These are phyloP conservation scores for Mycetomoellerius zeteki DNA, from an alignment of 1,140 invertebrate species.

Conservation along the genomic window DNA sequence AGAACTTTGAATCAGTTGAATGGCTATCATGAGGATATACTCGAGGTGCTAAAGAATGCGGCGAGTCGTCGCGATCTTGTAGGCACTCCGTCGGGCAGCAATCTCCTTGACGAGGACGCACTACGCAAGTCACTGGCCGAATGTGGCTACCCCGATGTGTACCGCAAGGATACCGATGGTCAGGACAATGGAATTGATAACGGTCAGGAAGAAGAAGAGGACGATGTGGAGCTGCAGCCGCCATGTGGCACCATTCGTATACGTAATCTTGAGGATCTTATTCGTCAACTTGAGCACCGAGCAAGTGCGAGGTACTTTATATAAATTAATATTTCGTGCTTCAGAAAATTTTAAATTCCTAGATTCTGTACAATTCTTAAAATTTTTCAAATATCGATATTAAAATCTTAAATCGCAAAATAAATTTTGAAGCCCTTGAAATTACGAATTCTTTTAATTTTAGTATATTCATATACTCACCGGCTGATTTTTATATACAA, in stretches of 20 bases:
- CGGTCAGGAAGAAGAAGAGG: slow-evolving; percentile 89
- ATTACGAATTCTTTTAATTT: slow-evolving; percentile 2
- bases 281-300: slow-evolving; percentile 96
- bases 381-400: neutral
- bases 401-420: neutral
- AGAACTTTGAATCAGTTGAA: slow-evolving; percentile 94
- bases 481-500: too few relatives aligned
- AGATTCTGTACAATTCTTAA: neutral
- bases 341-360: neutral
- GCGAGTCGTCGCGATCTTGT: slow-evolving; percentile 90
- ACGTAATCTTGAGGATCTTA: slow-evolving; percentile 96
- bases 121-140: slow-evolving; percentile 90
- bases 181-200: slow-evolving; percentile 87
- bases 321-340: neutral
- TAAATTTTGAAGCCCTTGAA: neutral
- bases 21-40: slow-evolving; percentile 96
- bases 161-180: slow-evolving; percentile 88
- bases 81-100: slow-evolving; percentile 88
- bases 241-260: slow-evolving; percentile 93
- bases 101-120: slow-evolving; percentile 89
- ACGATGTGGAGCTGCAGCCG: slow-evolving; percentile 90
- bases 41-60: slow-evolving; percentile 94
- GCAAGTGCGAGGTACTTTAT: slow-evolving; percentile 87
- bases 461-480: neutral
- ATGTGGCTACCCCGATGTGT: slow-evolving; percentile 88